Conservation (phyloP, 2,888 invertebrate genomes). For the Himalopsyche anomala region DNA sequence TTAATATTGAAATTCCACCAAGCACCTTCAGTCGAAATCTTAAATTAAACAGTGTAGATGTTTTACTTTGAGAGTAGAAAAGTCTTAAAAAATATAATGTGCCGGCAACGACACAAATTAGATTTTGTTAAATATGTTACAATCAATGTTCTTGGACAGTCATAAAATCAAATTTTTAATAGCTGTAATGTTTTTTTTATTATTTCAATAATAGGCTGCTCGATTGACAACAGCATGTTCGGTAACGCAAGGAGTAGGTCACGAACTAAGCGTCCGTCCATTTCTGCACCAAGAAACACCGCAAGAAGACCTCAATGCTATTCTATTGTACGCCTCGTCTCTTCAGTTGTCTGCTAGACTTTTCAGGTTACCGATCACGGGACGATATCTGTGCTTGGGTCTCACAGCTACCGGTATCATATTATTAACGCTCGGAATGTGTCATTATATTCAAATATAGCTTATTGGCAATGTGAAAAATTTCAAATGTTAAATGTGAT, state of each 20-base stretch:
- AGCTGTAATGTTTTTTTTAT: not conserved
- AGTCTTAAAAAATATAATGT: too few species aligned
- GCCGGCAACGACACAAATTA: too few species aligned
- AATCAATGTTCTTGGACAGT: not conserved
- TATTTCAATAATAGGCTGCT: conserved; percentile 79
- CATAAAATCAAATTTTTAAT: not conserved
- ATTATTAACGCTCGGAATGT: conserved; percentile 84
- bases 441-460: conserved; percentile 78
- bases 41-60: too few species aligned
- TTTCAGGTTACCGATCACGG: conserved; percentile 84
- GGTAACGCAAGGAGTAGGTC: conserved; percentile 84
- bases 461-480: not conserved
- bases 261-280: conserved; percentile 86
- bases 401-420: conserved; percentile 78
- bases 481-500: too few species aligned
- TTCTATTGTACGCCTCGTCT: conserved; percentile 86
- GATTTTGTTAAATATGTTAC: not conserved
- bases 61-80: too few species aligned
- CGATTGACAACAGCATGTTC: conserved; percentile 84
- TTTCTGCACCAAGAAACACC: conserved; percentile 89
- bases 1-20: too few species aligned
- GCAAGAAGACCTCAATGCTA: conserved; percentile 84
- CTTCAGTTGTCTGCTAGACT: conserved; percentile 85
- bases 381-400: conserved; percentile 81
- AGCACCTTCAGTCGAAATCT: too few species aligned